Evolutionary conservation across 2,797 vertebrate species (phyloP).

Genomic region (Catostomus latipinnis): DNA sequence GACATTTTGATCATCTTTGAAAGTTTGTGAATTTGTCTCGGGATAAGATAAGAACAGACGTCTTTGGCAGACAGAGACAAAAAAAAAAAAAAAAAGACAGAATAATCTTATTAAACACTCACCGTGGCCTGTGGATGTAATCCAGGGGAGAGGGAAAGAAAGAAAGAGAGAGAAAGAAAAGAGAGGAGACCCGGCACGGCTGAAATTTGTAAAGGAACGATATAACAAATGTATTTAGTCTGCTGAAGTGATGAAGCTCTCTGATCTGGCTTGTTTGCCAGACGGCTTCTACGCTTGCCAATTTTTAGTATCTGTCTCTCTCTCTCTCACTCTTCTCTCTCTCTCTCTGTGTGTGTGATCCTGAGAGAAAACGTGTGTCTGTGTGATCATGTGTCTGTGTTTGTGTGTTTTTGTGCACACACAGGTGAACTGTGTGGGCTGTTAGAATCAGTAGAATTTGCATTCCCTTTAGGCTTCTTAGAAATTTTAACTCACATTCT

Average conservation of each 20-base stretch:
- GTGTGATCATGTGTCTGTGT: no score
- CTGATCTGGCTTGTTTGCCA: conserved; percentile 51
- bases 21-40: no score
- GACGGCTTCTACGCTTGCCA: conserved; percentile 44
- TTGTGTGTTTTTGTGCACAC: conserved; percentile 42
- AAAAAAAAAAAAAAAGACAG: background rate
- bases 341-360: conserved; percentile 19
- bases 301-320: conserved; percentile 26
- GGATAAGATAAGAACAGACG: no score
- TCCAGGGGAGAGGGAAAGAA: conserved; percentile 38
- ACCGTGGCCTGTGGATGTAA: conserved; percentile 47
- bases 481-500: conserved; percentile 62
- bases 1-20: no score
- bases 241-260: conserved; percentile 58
- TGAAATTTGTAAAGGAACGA: conserved; percentile 39
- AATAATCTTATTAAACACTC: conserved; percentile 52
- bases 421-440: conserved; percentile 62
- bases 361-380: conserved; percentile 39
- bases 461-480: conserved; percentile 58
- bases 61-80: no score
- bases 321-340: no score
- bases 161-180: conserved; percentile 29
- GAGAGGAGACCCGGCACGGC: background rate
- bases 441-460: conserved; percentile 39
- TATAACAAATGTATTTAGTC: conserved; percentile 59